Base-by-base conservation (phyloP, 2,797 vertebrate species). In the Enteromius radiatus region DNA sequence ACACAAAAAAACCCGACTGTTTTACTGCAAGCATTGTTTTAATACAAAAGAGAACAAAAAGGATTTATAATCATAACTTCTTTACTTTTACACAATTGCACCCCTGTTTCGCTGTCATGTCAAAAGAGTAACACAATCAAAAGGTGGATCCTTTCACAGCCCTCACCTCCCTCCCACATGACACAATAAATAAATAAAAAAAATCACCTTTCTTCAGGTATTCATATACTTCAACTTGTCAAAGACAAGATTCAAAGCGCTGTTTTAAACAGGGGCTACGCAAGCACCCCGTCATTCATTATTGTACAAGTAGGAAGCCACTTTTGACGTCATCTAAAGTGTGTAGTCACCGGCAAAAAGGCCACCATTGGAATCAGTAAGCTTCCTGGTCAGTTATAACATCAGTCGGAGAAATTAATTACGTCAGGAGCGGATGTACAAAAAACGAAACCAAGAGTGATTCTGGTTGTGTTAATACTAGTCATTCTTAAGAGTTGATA, bases 121-220 rank as follows among this genome's bases (percentile, higher is more conserved):
- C 87, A 88, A 91, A 91, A 92, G 88, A 84, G 91, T 86, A 90
- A 89, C 91, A 87, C 90, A 93, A 92, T 93, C 91, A 87, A 91
- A 91, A 92, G 87, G 88, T 84, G 89, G 90, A 88, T 90, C 86
- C 67, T 87, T 91, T 88, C 87, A 89, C 63, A 67, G 76, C 26
- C 83, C 89, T 81, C 33, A 23, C 82, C 80, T 83, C 86, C 56
- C 89, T 61, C 68, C 78, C 76, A 79, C 10, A 84, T 89, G 84
- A 91, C 88, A 94, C 92, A 94, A 94, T 95, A 95, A 95, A 95
- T 95, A 95, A 95, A 95, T 94, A 95, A 94, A 94, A 94, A 92
- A 94, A 94, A 92, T 94, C 91, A 94, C 92, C 90, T 90, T 90
- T 93, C 91, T 90, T 92, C 90, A 81, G 84, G 86, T 91, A 89